phyloP scores from a whole-genome alignment of 1,140 invertebrate species.

The Hyles vespertilio region DNA sequence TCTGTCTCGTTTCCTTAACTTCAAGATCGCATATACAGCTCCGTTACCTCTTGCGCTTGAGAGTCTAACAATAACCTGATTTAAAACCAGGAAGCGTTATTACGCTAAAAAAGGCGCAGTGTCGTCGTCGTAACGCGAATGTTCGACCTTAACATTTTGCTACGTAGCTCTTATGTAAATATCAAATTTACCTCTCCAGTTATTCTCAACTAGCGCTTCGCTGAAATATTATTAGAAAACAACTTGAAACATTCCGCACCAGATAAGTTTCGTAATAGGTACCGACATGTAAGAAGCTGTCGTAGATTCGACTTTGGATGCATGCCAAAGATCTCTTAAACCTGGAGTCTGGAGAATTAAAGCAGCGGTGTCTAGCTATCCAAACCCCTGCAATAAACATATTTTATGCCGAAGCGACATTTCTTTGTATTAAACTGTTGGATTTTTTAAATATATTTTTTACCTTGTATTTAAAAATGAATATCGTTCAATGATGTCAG shows the following conservation, averaged over 20 bases:
- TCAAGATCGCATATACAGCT: conserved; percentile 21
- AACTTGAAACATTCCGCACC: conserved; percentile 12
- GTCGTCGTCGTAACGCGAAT: conserved; percentile 6
- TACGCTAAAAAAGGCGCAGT: conserved; percentile 6
- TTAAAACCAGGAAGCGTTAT: conserved; percentile 24
- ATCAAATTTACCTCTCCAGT: conserved; percentile 6
- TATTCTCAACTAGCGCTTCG: neutral
- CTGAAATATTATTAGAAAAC: conserved; percentile 8
- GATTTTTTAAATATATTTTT: too few species aligned
- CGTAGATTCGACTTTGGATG: conserved; percentile 22
- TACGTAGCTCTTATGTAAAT: conserved; percentile 11
- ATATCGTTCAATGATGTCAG: too few species aligned
- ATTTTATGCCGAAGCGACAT: too few species aligned
- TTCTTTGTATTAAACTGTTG: too few species aligned
- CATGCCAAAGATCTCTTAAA: conserved; percentile 22
- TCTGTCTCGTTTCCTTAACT: conserved; percentile 32
- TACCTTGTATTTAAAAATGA: too few species aligned
- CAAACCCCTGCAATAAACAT: too few species aligned
- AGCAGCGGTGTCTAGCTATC: too few species aligned
- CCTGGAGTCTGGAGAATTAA: conserved; percentile 5
- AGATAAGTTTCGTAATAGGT: conserved; percentile 21
- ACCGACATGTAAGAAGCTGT: conserved; percentile 15
- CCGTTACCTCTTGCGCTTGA: conserved; percentile 12
- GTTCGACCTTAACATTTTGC: conserved; percentile 14
- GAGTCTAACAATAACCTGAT: conserved; percentile 21